Evolutionary conservation across 2,888 invertebrate genomes (phyloP).

Genomic region (Mesorhabditis spiculigera): DNA sequence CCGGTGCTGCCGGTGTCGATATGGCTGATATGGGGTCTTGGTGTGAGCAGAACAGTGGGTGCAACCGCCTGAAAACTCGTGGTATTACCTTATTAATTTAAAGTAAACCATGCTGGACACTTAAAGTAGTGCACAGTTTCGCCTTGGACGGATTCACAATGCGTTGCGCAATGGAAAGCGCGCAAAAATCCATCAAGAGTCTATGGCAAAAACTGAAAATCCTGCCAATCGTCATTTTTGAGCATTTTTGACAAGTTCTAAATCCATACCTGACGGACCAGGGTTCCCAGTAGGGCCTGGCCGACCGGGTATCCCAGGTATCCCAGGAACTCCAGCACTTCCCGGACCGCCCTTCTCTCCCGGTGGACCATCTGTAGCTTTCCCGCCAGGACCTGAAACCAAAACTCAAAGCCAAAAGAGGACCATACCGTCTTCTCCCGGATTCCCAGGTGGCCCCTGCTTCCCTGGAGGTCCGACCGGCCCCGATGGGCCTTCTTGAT

Average conservation of each 20-base stretch:
- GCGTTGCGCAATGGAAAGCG: no score
- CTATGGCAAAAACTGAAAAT: no score
- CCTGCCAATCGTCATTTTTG: no score
- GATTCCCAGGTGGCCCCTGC: background rate
- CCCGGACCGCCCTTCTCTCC: slow-evolving; percentile 3
- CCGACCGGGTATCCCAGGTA: slow-evolving; percentile 1
- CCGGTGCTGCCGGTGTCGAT: no score
- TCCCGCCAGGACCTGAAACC: background rate
- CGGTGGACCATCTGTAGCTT: background rate
- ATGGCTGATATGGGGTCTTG: no score
- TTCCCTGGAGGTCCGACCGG: background rate
- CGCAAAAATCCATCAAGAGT: no score
- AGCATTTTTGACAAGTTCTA: background rate
- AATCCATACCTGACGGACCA: background rate
- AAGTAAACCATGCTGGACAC: no score
- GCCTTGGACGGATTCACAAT: no score
- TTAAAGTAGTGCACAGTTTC: no score
- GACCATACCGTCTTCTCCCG: background rate
- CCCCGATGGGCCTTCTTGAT: background rate
- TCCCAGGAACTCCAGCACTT: slow-evolving; percentile 2
- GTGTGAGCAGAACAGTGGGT: no score
- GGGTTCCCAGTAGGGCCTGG: slow-evolving; percentile 1
- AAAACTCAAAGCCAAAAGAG: background rate
- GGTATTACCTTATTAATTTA: no score
- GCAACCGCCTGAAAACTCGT: no score